Evolutionary conservation across 2,888 invertebrate species (phyloP), one percentile per base, ranked within the genome.

Genomic region (Dicyrtoma fusca): DNA sequence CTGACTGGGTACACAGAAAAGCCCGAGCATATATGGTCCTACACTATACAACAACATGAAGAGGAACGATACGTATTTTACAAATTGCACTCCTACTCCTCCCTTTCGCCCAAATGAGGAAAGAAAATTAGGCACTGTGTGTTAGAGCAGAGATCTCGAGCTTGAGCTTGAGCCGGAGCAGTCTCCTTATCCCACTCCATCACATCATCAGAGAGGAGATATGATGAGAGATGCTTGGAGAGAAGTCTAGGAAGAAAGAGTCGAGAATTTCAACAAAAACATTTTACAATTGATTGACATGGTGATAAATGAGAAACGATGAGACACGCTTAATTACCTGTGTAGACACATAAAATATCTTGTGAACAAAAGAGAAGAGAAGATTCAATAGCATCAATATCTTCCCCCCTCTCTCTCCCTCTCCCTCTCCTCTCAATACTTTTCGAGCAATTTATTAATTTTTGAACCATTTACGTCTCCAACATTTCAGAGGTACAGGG

Each of bases 271-370:
- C 34, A 14, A 69, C 34, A 66, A 51, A 66, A 34, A 42, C 44
- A 34, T 42, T 57, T 13, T 47, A 45, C 26, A 61, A 61, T 62
- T 61, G 62, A 69, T 61, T 69, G 69, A 62, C 69, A 69, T 34
- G 61, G 49, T 69, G 69, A 69, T 69, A 59, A 61, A 69, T 69
- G 69, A 62, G 62, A 61, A 49, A 51, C 34, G 61, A 51, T 61
- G 57, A 69, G 59, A 13, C 19, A 42, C 19, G 21, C 51, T 53
- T 66, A 66, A 66, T 66, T 66, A 49, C 53, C 45, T 53, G 19
- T 26, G 26, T 25, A 21, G 23, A 65, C 51, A 34, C 47, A 47
- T 47, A 65, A 21, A 64, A 44, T 51, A 17, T 65, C n/a, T 51
- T 4, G 45, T 49, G 14, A 47, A 51, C n/a, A 10, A 14, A 8